Evolutionary conservation across 2,888 invertebrate species (phyloP), one percentile per base, ranked within the genome.

Genomic region (Ornithoptera priamus): DNA sequence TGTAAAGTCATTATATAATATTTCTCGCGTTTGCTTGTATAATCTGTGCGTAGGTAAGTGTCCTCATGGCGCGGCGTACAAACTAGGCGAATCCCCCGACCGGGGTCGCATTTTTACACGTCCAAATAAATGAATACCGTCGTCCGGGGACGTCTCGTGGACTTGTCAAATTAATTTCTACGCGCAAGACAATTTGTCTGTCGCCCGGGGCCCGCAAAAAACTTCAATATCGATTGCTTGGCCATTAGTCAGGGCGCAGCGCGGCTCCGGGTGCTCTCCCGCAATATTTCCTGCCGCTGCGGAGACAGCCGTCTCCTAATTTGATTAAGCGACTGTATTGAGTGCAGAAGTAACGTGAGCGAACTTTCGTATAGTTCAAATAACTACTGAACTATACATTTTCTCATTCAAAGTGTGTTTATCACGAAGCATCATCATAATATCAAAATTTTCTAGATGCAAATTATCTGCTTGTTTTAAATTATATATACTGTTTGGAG

Each of bases 161-260:
- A 88, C 89, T 90, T 90, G 92, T 92, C 92, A 92, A 92, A 92
- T 92, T 92, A 92, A 92, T 92, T 92, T 91, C 87, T 88, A 85
- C 89, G 88, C 84, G 86, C 85, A 88, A 90, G 90, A 90, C 92
- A 87, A 92, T 92, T 92, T 91, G 92, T 92, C 90, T 89, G 84
- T 75, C 79, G 85, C 82, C 81, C 78, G 81, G 79, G 85, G 87
- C 84, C 77, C 78, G 76, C 78, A 82, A 87, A 91, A 92, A 92
- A 92, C 88, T 82, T 86, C 79, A 77, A 82, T 84, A 87, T 90
- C 88, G 90, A 89, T 89, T 85, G 88, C 82, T 80, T 71, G 80
- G 78, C 88, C 85, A 90, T 90, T 88, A 88, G 85, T 88, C 79
- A 69, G 73, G 75, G 75, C 63, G 53, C 65, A 73, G 70, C 72